phyloP scores from a whole-genome alignment of 2,113 vertebrate genomes.

The Pionites leucogaster region DNA sequence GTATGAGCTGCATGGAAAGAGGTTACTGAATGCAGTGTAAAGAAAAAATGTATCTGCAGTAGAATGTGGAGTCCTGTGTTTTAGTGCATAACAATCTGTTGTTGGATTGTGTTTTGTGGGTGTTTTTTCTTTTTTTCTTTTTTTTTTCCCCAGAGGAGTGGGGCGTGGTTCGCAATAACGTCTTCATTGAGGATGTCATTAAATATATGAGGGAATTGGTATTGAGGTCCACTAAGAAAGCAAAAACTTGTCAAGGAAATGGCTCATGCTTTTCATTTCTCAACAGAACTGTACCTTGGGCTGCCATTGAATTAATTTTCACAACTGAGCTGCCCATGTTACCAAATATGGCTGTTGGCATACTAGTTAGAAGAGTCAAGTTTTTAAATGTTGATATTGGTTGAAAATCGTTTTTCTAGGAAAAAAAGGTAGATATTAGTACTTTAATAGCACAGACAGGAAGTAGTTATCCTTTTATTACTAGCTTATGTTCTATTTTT shows the following conservation, averaged over 20 bases:
- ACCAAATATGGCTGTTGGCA: not conserved
- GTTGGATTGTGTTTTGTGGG: not conserved
- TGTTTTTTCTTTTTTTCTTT: too few relatives aligned
- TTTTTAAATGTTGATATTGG: not conserved
- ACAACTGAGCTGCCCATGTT: not conserved
- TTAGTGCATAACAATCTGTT: not conserved
- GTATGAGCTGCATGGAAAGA: not conserved
- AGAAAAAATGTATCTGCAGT: not conserved
- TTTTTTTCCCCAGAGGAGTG: accelerated
- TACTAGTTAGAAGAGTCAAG: not conserved
- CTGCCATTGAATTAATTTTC: not conserved
- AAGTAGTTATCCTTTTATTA: not conserved
- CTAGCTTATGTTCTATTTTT: not conserved
- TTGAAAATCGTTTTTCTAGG: not conserved
- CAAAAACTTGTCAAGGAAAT: not conserved
- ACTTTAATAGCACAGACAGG: not conserved
- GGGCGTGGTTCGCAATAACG: not conserved
- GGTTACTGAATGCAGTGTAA: not conserved
- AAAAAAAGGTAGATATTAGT: not conserved
- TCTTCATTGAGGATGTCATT: not conserved
- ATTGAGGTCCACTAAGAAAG: not conserved
- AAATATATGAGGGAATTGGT: not conserved
- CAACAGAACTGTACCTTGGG: not conserved
- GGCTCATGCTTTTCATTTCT: not conserved
- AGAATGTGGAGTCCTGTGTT: not conserved